phyloP scores from a whole-genome alignment of 2,113 vertebrate genomes.

The Erinaceus europaeus region DNA sequence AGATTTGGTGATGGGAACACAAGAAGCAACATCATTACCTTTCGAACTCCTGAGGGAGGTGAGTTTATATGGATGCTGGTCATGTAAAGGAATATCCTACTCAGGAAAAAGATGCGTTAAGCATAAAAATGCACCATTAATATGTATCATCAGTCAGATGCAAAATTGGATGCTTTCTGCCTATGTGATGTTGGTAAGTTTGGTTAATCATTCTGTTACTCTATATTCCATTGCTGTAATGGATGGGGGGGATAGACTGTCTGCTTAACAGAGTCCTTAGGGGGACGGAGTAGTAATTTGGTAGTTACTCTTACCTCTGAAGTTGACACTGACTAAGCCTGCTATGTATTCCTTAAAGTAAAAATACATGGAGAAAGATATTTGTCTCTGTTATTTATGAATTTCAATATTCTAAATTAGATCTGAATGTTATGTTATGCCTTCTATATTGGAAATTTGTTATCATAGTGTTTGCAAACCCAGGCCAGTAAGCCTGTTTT shows the following conservation, averaged over 20 bases:
- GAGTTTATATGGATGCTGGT: slow-evolving; percentile 28
- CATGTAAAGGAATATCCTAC: neutral
- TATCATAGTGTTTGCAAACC: neutral
- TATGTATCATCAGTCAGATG: neutral
- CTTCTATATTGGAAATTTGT: neutral
- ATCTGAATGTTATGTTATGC: neutral
- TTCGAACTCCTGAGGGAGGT: slow-evolving; percentile 92
- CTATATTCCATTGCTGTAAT: neutral
- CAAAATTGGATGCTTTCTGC: neutral
- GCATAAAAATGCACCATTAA: neutral
- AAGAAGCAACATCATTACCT: slow-evolving; percentile 86
- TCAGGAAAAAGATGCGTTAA: neutral
- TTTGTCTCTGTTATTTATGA: neutral
- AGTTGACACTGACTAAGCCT: neutral
- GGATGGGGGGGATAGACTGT: neutral
- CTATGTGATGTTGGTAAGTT: neutral
- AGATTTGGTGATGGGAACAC: slow-evolving; percentile 90
- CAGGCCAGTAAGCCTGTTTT: neutral
- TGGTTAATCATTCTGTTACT: neutral
- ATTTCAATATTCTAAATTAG: neutral
- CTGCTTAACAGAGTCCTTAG: neutral
- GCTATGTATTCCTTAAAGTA: neutral
- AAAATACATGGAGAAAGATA: neutral
- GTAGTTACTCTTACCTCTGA: neutral
- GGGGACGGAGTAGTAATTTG: neutral